A percentile compares a stretch with the other conserved stretches of the same genome.
phyloP scores from a whole-genome alignment of 2,888 invertebrate genomes.

The Pegoplata infirma region DNA sequence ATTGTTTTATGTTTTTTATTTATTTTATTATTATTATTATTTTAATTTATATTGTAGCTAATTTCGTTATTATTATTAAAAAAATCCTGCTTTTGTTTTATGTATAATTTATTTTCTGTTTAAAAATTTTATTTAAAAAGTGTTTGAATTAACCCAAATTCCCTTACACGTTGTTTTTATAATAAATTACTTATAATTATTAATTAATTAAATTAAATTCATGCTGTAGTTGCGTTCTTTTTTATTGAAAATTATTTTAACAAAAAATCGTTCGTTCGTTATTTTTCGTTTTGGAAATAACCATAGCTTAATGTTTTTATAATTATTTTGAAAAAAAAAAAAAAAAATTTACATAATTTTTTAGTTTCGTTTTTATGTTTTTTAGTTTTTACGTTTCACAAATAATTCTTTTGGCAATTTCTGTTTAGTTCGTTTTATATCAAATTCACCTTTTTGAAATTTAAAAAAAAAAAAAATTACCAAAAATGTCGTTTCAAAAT shows the following conservation, averaged over 20 bases:
- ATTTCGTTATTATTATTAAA: conserved; percentile 49
- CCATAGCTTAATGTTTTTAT: conserved; percentile 58
- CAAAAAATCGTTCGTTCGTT: conserved; percentile 31
- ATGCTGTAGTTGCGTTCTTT: conserved; percentile 55
- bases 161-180: conserved; percentile 63
- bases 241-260: conserved; percentile 18
- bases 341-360: background rate
- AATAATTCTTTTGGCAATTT: background rate
- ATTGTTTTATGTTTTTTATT: too few species aligned
- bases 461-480: too few species aligned
- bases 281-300: conserved; percentile 54
- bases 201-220: conserved; percentile 22
- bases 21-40: conserved; percentile 3
- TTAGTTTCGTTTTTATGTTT: background rate
- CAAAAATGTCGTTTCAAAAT: conserved; percentile 63
- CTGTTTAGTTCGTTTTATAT: background rate
- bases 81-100: conserved; percentile 58
- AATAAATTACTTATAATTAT: conserved; percentile 61
- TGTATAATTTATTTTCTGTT: conserved; percentile 57
- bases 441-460: background rate
- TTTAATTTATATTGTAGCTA: conserved; percentile 24
- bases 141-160: conserved; percentile 63
- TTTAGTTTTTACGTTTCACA: background rate
- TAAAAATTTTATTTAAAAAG: conserved; percentile 61
- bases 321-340: conserved; percentile 45